Evolutionary conservation across 2,888 invertebrate genomes (phyloP).

Genomic region (Caenorhabditis macrosperma): DNA sequence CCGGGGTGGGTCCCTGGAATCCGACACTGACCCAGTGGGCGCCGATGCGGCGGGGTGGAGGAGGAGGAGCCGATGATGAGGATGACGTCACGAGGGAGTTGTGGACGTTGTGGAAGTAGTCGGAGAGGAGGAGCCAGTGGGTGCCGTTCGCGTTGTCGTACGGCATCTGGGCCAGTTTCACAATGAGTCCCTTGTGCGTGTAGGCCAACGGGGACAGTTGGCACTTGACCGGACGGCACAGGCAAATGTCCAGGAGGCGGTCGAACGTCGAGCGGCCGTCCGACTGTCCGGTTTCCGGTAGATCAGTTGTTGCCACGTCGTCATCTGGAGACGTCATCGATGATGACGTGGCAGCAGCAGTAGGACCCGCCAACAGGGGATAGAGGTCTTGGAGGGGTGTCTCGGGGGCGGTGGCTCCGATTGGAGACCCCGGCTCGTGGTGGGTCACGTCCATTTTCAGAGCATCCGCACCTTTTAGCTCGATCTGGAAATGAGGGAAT

Average conservation of each 20-base stretch:
- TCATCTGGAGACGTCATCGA: background rate
- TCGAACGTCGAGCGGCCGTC: slow-evolving; percentile 32
- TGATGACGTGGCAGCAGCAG: slow-evolving; percentile 8
- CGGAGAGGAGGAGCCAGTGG: slow-evolving; percentile 63
- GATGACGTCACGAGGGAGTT: slow-evolving; percentile 14
- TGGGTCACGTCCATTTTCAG: slow-evolving; percentile 38
- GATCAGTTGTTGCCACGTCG: background rate
- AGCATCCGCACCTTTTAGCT: slow-evolving; percentile 51
- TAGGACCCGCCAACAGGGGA: slow-evolving; percentile 16
- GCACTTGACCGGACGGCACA: slow-evolving; percentile 44
- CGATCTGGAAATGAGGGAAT: slow-evolving; percentile 48
- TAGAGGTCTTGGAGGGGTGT: slow-evolving; percentile 41
- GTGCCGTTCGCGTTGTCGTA: slow-evolving; percentile 48
- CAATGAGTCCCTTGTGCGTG: slow-evolving; percentile 42
- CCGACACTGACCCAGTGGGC: slow-evolving; percentile 68
- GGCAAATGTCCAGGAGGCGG: slow-evolving; percentile 49
- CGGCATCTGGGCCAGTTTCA: slow-evolving; percentile 32
- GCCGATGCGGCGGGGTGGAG: too few relatives aligned
- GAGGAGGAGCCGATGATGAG: too few relatives aligned
- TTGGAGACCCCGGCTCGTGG: slow-evolving; percentile 34
- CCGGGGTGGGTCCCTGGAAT: slow-evolving; percentile 63
- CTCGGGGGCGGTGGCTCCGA: slow-evolving; percentile 7
- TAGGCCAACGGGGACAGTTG: slow-evolving; percentile 25
- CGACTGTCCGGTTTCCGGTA: background rate
- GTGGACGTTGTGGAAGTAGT: slow-evolving; percentile 45